Evolutionary conservation across 2,888 invertebrate genomes (phyloP), one percentile per base, ranked within the genome.

Genomic region (Gonocerus acuteangulatus): DNA sequence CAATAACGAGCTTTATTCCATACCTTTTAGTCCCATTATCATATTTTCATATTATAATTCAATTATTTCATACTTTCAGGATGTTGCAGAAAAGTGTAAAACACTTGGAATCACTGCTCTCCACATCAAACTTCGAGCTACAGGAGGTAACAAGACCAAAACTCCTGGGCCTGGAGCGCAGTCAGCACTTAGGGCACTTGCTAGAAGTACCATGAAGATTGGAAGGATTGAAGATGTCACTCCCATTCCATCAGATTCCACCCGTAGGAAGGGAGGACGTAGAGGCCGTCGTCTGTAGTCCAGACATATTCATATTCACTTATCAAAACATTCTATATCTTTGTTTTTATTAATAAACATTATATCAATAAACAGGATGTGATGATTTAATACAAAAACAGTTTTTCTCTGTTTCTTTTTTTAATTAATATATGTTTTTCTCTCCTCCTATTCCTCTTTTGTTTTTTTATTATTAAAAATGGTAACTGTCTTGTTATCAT

Each of bases 211-310:
- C 71, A 97, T 99, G 95, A 97, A 97, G 78, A 99, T 99, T 76
- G 99, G 99, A 56, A 88, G 99, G 72, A 99, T 99, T 75, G 96
- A 93, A 79, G 99, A 99, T 82, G 99, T 99, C 9, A 99, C 99
- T 9, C 99, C 99, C 19, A 97, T 99, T 77, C 99, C 99, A 72
- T 95, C 96, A 61, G 99, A 99, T 79, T 90, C 94, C 66, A 99
- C 97, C 60, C 88, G 99, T 75, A 94, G 97, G 84, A 99, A 99
- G 91, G 97, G 97, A 74, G 99, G 99, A 79, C 87, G 99, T 74
- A 89, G 99, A 81, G 99, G 99, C 81, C 89, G 99, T 78, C 88
- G 99, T 82, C 85, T 99, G 85, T 99, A 95, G 66, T 51, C 60
- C 59, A 19, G 16, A 18, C 22, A 19, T 22, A 36, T 22, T 22